Evolutionary conservation across 2,888 invertebrate genomes (phyloP), one percentile per base, ranked within the genome.

Genomic region (Cinara cedri): DNA sequence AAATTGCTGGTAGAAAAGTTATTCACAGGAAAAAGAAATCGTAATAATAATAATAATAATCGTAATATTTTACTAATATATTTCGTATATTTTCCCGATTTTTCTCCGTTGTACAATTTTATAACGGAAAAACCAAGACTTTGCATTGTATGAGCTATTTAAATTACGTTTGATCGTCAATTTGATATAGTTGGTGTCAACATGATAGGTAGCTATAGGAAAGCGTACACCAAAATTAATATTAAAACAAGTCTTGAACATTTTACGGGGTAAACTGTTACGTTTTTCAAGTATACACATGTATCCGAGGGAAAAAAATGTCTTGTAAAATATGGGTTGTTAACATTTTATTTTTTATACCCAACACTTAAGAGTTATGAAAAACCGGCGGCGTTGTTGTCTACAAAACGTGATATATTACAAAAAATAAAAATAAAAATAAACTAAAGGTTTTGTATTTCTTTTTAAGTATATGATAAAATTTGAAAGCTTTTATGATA

Each of bases 401-500:
- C 26, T 34, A 70, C 51, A 34, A 70, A 13, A 34, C 34, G 34
- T 14, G 34, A 54, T 14, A 55, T 70, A 51, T 19, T 34, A 19
- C 34, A 42, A 55, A 42, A 34, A 34, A 34, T 4, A 34, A 34
- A 34, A 34, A 34, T 16, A 66, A 34, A 46, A 55, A 70, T 26
- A 19, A 70, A 42, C 34, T 34, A 54, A 54, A 34, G 13, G 34
- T 70, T 70, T 70, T 34, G 51, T 70, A n/a, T 68, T 51, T 68
- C n/a, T 49, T 13, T 19, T 14, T 16, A 16, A 26, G 44, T 21
- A 68, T 19, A 26, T 21, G 26, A 68, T 68, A 51, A 26, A 68
- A 68, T 68, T 51, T 2, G 11, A 68, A 68, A 51, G 51, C 51
- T 68, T 68, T 68, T 54, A 68, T 51, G 51, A 51, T 68, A 68